Base-by-base conservation (phyloP, 37 sponge, comb jelly and placozoan genomes). In the Aplysina aerophoba region DNA sequence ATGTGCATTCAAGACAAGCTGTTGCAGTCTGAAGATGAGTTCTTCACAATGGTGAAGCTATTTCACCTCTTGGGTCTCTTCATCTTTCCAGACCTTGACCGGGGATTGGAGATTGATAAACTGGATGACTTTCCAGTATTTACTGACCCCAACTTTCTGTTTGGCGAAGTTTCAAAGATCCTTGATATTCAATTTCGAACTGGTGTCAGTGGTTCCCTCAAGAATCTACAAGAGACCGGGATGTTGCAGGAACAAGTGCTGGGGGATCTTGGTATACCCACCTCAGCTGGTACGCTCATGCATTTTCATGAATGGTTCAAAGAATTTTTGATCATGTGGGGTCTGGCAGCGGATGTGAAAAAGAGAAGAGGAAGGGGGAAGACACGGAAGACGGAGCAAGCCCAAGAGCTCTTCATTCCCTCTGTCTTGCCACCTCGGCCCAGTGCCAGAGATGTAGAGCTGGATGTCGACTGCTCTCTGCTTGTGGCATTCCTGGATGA, bases 31-130 rank as follows among this genome's bases (percentile, higher is more conserved):
- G 34, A 69, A 69, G 71, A 69, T 1, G 71, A 69, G 34, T 30
- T 69, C 34, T 69, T 34, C 33, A 69, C 71, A 31, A 69, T 69
- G 71, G 33, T 69, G 35, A 69, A 69, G 28, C 33, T 69, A 25
- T 69, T 69, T 35, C 71, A 69, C 71, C 28, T 69, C 34, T 30
- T 69, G 34, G 71, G 71, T 1, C 6, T 69, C 1, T 69, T 69
- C 1, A 35, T 6, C 19, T 69, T 69, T 30, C 71, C 71, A 34
- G 71, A 69, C 30, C 17, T 69, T 69, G 71, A 69, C 34, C 13
- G 17, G 4, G 71, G 28, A 27, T 6, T 69, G 28, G 34, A 69
- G 19, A 6, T 2, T 69, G 34, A 30, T 31, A 12, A 30, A 30
- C 34, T 69, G 13, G 19, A 16, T 30, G 71, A 69, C 28, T 69